phyloP scores from a whole-genome alignment of 2,797 vertebrate genomes.

The Gephyroberyx darwinii region DNA sequence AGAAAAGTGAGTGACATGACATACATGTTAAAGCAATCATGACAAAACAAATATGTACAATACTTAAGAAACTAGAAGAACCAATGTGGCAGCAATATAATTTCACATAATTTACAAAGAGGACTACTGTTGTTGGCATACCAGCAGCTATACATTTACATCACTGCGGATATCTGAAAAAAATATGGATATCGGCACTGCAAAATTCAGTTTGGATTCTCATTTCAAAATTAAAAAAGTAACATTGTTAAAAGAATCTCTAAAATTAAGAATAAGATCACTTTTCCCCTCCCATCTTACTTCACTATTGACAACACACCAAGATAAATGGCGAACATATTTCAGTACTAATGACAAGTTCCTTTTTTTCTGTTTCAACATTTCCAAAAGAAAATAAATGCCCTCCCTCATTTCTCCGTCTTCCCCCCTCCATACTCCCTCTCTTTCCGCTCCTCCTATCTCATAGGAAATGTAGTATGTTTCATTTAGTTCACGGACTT shows the following conservation, averaged over 20 bases:
- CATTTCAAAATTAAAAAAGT: slow-evolving; percentile 33
- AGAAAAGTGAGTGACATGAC: slow-evolving; percentile 56
- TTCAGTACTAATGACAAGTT: slow-evolving; percentile 23
- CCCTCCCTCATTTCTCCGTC: slow-evolving; percentile 24
- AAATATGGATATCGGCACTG: slow-evolving; percentile 22
- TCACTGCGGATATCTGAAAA: slow-evolving; percentile 20
- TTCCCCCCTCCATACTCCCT: not conserved
- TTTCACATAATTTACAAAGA: slow-evolving; percentile 79
- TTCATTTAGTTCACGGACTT: slow-evolving; percentile 44
- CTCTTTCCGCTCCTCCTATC: not conserved
- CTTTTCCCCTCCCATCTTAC: slow-evolving; percentile 23
- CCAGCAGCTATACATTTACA: slow-evolving; percentile 43
- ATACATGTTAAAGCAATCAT: slow-evolving; percentile 57
- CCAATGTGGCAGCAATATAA: slow-evolving; percentile 52
- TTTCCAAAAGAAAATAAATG: slow-evolving; percentile 46
- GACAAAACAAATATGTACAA: slow-evolving; percentile 76
- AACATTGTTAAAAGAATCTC: slow-evolving; percentile 43
- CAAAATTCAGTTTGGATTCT: slow-evolving; percentile 30
- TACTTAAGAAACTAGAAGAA: slow-evolving; percentile 52
- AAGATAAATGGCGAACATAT: slow-evolving; percentile 33
- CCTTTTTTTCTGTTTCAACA: slow-evolving; percentile 23
- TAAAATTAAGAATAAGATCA: slow-evolving; percentile 35
- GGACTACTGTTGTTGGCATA: slow-evolving; percentile 39
- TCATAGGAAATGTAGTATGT: slow-evolving; percentile 54
- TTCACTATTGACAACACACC: slow-evolving; percentile 38